phyloP scores from a whole-genome alignment of 2,113 vertebrate species.

The Castor canadensis region DNA sequence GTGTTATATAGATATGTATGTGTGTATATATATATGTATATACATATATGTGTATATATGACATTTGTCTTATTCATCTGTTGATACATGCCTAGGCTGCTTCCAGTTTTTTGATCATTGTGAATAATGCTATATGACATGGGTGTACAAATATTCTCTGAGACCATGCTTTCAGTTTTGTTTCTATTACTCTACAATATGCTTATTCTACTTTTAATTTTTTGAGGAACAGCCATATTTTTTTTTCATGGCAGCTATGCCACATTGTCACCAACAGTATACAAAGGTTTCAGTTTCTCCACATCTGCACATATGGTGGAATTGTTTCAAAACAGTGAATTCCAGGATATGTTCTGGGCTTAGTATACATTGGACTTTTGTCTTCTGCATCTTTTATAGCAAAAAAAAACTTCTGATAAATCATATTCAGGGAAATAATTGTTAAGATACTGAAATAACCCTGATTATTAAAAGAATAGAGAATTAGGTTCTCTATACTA shows the following conservation, averaged over 20 bases:
- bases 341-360: not conserved
- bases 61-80: not conserved
- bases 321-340: not conserved
- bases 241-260: not conserved
- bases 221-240: not conserved
- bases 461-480: not conserved
- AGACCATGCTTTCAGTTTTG: not conserved
- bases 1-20: no score
- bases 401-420: not conserved
- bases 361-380: not conserved
- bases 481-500: not conserved
- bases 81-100: not conserved
- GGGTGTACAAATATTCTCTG: not conserved
- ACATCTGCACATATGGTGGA: not conserved
- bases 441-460: not conserved
- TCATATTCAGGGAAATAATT: not conserved
- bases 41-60: not conserved
- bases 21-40: no score
- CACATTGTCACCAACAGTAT: not conserved
- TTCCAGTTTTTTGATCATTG: not conserved
- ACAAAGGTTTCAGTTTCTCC: not conserved
- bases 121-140: not conserved
- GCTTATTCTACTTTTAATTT: not conserved
- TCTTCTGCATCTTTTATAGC: not conserved
- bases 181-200: not conserved